Conservation (phyloP, 2,888 invertebrate species). For the Orthosia gothica region DNA sequence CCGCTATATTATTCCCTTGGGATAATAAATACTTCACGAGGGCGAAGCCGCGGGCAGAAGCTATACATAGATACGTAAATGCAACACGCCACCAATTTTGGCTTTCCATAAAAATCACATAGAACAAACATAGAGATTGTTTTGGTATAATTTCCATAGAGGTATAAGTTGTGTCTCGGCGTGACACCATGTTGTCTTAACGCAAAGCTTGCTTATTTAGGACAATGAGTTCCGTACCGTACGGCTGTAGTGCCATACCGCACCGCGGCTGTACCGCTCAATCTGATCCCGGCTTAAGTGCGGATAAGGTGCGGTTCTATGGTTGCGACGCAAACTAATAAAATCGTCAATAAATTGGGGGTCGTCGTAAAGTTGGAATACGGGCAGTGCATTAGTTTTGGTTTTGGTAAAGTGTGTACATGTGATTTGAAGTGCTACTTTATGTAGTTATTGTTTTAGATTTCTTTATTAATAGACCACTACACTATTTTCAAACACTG, state of each 20-base stretch:
- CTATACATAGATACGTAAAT: background rate
- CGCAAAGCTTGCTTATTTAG: conserved; percentile 74
- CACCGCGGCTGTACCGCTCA: conserved; percentile 65
- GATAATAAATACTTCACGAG: too few relatives aligned
- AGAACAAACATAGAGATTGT: conserved; percentile 64
- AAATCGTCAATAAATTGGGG: conserved; percentile 35
- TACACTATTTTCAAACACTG: background rate
- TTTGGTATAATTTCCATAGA: conserved; percentile 71
- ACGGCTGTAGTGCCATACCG: background rate
- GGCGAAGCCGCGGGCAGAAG: too few relatives aligned
- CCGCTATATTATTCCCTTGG: too few relatives aligned
- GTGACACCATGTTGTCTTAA: conserved; percentile 65
- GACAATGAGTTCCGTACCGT: conserved; percentile 63
- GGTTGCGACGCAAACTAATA: conserved; percentile 32
- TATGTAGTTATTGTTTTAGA: conserved; percentile 1
- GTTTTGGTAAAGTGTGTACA: conserved; percentile 16
- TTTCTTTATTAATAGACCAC: background rate
- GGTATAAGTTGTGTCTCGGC: conserved; percentile 31
- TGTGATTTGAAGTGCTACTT: conserved; percentile 8
- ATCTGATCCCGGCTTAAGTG: conserved; percentile 69
- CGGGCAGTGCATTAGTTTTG: conserved; percentile 25
- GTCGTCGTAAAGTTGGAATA: conserved; percentile 27
- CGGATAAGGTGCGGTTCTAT: conserved; percentile 59
- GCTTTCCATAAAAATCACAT: conserved; percentile 62
- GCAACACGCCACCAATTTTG: conserved; percentile 33